Evolutionary conservation across 2,797 vertebrate species (phyloP).

Genomic region (Aphelocoma californica): DNA sequence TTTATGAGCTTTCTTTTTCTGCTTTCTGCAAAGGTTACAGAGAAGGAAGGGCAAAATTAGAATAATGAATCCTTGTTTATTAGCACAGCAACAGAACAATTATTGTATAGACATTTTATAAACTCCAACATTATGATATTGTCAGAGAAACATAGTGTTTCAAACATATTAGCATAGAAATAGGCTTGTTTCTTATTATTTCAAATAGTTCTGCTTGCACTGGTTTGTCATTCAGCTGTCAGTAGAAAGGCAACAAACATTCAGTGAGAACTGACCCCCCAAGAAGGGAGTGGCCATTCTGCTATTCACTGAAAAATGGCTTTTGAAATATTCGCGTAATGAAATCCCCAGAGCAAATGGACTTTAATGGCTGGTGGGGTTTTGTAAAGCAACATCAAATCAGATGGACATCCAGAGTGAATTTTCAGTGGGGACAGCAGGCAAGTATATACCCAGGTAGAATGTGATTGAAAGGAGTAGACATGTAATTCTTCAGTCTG

Average conservation of each 20-base stretch:
- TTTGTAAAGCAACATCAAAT: background rate
- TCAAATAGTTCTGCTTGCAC: background rate
- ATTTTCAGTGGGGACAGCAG: background rate
- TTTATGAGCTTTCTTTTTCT: conserved; percentile 46
- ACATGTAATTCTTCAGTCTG: background rate
- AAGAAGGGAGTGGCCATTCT: background rate
- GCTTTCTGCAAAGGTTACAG: conserved; percentile 53
- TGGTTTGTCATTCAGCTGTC: conserved; percentile 45
- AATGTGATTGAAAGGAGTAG: conserved; percentile 5
- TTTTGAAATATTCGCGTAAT: conserved; percentile 52
- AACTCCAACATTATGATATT: background rate
- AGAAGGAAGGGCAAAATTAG: conserved; percentile 49
- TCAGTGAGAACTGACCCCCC: conserved; percentile 27
- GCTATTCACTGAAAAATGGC: conserved; percentile 15
- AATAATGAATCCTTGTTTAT: conserved; percentile 57
- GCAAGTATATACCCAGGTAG: background rate
- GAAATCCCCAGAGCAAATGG: conserved; percentile 11
- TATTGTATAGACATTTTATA: conserved; percentile 39
- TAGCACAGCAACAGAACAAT: background rate
- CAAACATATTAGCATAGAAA: conserved; percentile 46
- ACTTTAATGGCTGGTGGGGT: background rate
- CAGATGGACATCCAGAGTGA: background rate
- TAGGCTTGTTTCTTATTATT: conserved; percentile 24
- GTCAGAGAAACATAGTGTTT: background rate
- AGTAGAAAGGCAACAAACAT: conserved; percentile 12